Base-by-base conservation (phyloP, 2,113 vertebrate species). In the Bubalus kerabau region DNA sequence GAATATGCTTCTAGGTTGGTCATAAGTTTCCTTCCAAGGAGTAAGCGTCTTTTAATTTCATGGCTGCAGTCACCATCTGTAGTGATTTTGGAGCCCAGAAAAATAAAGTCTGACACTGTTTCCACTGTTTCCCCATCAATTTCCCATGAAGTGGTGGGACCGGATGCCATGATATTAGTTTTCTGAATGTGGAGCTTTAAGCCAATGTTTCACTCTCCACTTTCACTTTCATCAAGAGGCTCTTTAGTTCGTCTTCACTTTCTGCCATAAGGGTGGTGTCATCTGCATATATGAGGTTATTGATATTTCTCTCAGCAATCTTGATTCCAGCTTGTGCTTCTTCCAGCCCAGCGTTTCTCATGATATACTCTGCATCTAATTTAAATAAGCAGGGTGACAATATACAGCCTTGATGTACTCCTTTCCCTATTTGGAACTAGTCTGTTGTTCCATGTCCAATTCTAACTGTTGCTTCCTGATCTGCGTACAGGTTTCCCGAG, bases 341-440 rank as follows among this genome's bases (percentile, higher is more conserved):
- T 1, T 32, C 60, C 28, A 32, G 6, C 30, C 28, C 14, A 16
- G 60, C 0, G 0, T 62, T 62, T 62, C 6, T 32, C 14, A 62
- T 32, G 60, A 16, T 62, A 6, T 7, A 62, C 60, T 32, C 30
- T 16, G 30, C 60, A 32, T 64, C 16, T 32, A 64, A 64, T 30
- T 32, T 64, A 64, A 64, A 14, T 16, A 32, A 64, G 60, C 60
- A 64, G 30, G 60, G 28, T 64, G 64, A 36, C 64, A 67, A 21
- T 2, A 21, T 36, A 67, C 17, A 36, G 8, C 2, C 64, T 36
- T 67, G 64, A 67, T 0, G 2, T 36, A 36, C 32, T 67, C 9
- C 64, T 67, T 67, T 67, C 0, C 32, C 64, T 67, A 21, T 67
- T 36, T 36, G 64, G 2, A 67, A 67, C 8, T 19, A 67, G 2